Base-by-base conservation (phyloP, 35 echinoderm and acorn worm genomes). In the Ptychodera flava region DNA sequence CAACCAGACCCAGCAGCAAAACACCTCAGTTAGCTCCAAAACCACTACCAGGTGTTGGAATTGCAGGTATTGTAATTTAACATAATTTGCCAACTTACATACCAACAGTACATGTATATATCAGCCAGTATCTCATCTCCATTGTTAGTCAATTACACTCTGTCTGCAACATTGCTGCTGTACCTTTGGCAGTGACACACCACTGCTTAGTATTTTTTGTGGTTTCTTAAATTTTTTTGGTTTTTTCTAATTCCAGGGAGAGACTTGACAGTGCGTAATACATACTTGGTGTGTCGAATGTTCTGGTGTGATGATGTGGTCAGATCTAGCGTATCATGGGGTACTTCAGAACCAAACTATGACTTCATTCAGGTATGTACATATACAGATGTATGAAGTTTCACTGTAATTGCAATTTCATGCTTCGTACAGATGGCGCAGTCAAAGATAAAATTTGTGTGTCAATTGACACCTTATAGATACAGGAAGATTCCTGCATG, bases 241-340 rank as follows among this genome's bases (percentile, higher is more conserved):
- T 81, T 81, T 81, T 81, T 33, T 0, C n/a, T 30, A 28, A 81
- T 37, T 83, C 77, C 84, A 87, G 94, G 91, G 16, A 82, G 94
- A 52, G 94, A 97, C 79, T 75, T 81, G 34, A 38, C 87, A 22
- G 87, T 86, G 15, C 80, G 92, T 14, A 93, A 97, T 77, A 84
- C 95, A 15, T 97, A 97, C 87, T 83, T 97, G n/a, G 90, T 93
- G 30, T 93, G 95, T 89, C 86, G 89, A 1, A 91, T 97, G 95
- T 97, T 97, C 87, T 97, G 92, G 95, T 88, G 81, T 85, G 95
- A 97, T 85, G 95, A 97, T 85, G 86, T 85, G 28, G 95, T 93
- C 1, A 91, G 87, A 29, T 97, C 91, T 79, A 90, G 92, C 85
- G 92, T 97, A 10, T 92, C 92, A 80, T 97, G 95, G 95, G 95